phyloP scores from a whole-genome alignment of 2,888 invertebrate genomes.

The Heliconius ismenius region DNA sequence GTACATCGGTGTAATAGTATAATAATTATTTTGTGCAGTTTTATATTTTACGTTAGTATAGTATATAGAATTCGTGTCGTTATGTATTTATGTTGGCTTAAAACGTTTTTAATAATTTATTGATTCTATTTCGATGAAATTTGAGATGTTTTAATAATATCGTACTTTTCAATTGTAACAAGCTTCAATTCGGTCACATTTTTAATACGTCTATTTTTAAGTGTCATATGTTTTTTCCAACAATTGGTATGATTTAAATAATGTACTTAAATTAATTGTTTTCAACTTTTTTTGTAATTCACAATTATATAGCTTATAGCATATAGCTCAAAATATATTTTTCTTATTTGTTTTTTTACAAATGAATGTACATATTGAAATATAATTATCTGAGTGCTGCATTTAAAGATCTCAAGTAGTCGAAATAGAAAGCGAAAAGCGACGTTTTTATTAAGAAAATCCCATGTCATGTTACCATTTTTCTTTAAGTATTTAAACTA shows the following conservation, averaged over 20 bases:
- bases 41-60: neutral
- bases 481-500: neutral
- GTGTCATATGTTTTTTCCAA: neutral
- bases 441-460: neutral
- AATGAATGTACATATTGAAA: neutral
- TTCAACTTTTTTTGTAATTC: neutral
- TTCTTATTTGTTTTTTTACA: neutral
- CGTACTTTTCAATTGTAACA: neutral
- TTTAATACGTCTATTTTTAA: neutral
- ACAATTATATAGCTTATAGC: neutral
- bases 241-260: neutral
- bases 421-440: neutral
- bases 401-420: constrained; percentile 14
- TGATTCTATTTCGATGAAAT: constrained; percentile 6
- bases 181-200: neutral
- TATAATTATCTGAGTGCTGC: neutral
- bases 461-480: constrained; percentile 6
- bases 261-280: constrained; percentile 6
- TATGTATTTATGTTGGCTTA: neutral
- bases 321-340: neutral
- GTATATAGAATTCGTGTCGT: neutral
- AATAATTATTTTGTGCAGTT: constrained; percentile 1
- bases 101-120: neutral
- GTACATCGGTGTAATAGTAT: constrained; percentile 5
- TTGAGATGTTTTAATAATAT: neutral